Conservation (phyloP, 1,140 invertebrate species). For the Cydia fagiglandana region DNA sequence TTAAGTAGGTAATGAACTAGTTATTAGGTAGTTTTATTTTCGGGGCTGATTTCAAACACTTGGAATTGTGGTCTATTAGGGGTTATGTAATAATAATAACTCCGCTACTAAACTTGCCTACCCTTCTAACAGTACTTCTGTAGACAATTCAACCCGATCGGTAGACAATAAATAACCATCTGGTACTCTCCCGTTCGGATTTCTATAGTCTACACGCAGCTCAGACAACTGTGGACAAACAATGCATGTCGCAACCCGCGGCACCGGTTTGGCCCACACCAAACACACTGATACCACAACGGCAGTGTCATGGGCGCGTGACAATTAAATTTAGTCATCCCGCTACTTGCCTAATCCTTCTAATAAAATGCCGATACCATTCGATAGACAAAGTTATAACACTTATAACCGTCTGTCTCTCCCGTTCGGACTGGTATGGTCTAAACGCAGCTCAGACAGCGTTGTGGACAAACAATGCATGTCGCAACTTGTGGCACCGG, state of each 20-base stretch:
- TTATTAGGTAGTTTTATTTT: too few relatives aligned
- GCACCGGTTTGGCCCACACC: constrained; percentile 43
- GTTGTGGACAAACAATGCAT: constrained; percentile 39
- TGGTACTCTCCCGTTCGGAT: too few relatives aligned
- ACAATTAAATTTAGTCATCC: constrained; percentile 11
- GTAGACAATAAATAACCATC: too few relatives aligned
- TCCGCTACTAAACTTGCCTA: too few relatives aligned
- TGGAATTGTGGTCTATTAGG: too few relatives aligned
- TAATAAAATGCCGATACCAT: too few relatives aligned
- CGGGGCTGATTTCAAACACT: too few relatives aligned
- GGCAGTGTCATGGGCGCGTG: constrained; percentile 42
- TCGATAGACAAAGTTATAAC: neutral
- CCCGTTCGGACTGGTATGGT: neutral
- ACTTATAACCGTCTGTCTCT: neutral
- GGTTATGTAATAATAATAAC: too few relatives aligned
- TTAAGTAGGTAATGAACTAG: neutral
- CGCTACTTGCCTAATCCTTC: too few relatives aligned
- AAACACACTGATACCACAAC: too few relatives aligned
- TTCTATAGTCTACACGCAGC: neutral
- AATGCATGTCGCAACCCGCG: constrained; percentile 36
- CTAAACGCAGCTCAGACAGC: constrained; percentile 22
- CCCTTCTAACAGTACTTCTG: too few relatives aligned
- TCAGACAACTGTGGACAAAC: constrained; percentile 34
- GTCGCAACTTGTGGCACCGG: constrained; percentile 39
- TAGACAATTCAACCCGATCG: too few relatives aligned